Evolutionary conservation across 2,113 vertebrate genomes (phyloP), one percentile per base, ranked within the genome.

Genomic region (Oryzias melastigma): DNA sequence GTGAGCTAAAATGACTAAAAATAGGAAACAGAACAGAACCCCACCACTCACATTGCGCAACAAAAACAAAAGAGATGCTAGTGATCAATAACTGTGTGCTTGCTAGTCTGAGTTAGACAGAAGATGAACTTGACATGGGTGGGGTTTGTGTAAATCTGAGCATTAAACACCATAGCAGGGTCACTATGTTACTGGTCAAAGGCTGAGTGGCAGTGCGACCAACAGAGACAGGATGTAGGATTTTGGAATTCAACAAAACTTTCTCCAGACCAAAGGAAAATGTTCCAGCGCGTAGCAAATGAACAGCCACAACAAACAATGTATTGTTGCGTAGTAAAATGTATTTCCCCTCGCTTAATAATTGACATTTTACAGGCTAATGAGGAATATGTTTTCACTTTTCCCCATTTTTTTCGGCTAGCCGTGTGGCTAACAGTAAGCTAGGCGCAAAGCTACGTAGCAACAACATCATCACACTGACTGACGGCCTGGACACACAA

Each of bases 401-500:
- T 2, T 35, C 10, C 25, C 25, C 25, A n/a, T 35, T 35, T 35
- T 35, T 8, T 48, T 77, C 65, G 73, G 63, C 54, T 71, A 84
- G 86, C 86, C 41, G 44, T 46, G 76, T 25, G 72, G 82, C 83
- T 89, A 62, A 52, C 41, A 41, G 14, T 18, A 87, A 58, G 81
- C 82, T 88, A 88, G 72, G 55, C 66, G 70, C 56, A 56, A 7
- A 82, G 84, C 80, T 81, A 84, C 69, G 43, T 83, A 82, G 79
- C 84, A 83, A 84, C 77, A 87, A 85, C 77, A 87, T 78, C 81
- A 81, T 49, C 71, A 58, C 72, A 76, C 62, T 73, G 70, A 83
- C 81, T 80, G 77, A 72, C 88, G 88, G 83, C 90, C 87, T 87
- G 74, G 75, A 84, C 70, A 5, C 61, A 77, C 63, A 76, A 85